A percentile compares a stretch with the other conserved stretches of the same genome.
These are phyloP conservation scores for Eupithecia centaureata DNA, from an alignment of 2,888 invertebrate genomes.

Conservation along the genomic window DNA sequence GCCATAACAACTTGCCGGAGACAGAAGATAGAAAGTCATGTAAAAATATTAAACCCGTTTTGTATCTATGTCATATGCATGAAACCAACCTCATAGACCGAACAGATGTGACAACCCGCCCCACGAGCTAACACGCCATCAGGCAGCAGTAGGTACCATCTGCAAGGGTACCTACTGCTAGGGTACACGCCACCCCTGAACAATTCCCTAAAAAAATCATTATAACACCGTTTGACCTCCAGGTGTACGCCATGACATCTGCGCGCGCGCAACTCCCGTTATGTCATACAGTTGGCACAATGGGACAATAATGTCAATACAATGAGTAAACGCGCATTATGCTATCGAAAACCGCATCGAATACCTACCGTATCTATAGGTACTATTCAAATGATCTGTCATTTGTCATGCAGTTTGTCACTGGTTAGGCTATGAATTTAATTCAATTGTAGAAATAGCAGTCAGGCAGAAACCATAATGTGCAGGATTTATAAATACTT, in stretches of 20 bases:
- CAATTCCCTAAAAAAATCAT: slow-evolving; percentile 37
- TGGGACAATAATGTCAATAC: slow-evolving; percentile 45
- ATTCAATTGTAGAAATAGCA: not conserved
- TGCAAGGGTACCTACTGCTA: too few species aligned
- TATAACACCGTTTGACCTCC: slow-evolving; percentile 50
- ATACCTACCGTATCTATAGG: slow-evolving; percentile 35
- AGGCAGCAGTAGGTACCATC: slow-evolving; percentile 34
- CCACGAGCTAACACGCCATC: slow-evolving; percentile 15
- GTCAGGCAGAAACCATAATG: not conserved
- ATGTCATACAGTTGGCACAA: slow-evolving; percentile 52
- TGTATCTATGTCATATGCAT: not conserved
- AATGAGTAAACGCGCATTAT: slow-evolving; percentile 43
- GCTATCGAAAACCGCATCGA: slow-evolving; percentile 43
- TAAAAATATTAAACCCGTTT: too few species aligned
- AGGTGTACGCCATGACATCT: slow-evolving; percentile 54
- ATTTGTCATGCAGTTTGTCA: slow-evolving; percentile 30
- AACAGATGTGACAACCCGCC: slow-evolving; percentile 9
- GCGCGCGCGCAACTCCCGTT: slow-evolving; percentile 54
- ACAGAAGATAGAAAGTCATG: too few species aligned
- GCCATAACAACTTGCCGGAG: too few species aligned
- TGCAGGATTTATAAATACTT: too few species aligned
- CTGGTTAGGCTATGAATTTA: not conserved
- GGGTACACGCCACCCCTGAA: slow-evolving; percentile 23
- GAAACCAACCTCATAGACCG: not conserved
- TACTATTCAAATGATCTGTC: slow-evolving; percentile 30